phyloP scores from a whole-genome alignment of 2,113 vertebrate genomes.

The Ornithorhynchus anatinus region DNA sequence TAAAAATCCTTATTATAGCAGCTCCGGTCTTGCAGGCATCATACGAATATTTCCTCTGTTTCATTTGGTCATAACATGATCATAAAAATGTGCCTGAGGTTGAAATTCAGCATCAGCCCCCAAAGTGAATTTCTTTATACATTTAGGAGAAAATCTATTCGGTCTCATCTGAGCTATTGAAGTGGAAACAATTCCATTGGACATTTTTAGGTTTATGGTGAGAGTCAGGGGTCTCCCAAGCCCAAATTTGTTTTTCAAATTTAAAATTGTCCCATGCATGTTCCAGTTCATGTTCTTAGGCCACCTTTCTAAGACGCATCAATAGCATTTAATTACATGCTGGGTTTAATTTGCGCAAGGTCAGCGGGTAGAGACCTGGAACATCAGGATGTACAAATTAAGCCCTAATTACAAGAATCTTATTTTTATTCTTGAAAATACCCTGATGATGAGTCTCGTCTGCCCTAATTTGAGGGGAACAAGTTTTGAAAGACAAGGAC shows the following conservation, averaged over 20 bases:
- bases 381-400: not conserved
- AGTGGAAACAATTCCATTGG: not conserved
- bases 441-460: too few relatives aligned
- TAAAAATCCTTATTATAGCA: slow-evolving; percentile 6
- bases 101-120: not conserved
- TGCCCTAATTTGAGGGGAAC: too few relatives aligned
- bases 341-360: not conserved
- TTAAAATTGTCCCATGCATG: not conserved
- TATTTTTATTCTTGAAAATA: not conserved
- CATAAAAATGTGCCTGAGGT: not conserved
- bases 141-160: not conserved
- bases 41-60: not conserved
- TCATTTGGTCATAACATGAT: not conserved
- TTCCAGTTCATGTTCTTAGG: not conserved
- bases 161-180: fast-evolving
- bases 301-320: not conserved
- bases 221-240: not conserved
- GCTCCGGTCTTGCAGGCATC: not conserved
- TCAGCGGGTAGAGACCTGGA: not conserved
- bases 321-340: not conserved
- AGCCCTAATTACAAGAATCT: not conserved
- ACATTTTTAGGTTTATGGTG: not conserved
- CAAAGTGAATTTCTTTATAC: not conserved
- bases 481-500: too few relatives aligned
- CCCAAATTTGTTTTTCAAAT: not conserved